Evolutionary conservation across 2,888 invertebrate species (phyloP).

Genomic region (Lithosia quadra): DNA sequence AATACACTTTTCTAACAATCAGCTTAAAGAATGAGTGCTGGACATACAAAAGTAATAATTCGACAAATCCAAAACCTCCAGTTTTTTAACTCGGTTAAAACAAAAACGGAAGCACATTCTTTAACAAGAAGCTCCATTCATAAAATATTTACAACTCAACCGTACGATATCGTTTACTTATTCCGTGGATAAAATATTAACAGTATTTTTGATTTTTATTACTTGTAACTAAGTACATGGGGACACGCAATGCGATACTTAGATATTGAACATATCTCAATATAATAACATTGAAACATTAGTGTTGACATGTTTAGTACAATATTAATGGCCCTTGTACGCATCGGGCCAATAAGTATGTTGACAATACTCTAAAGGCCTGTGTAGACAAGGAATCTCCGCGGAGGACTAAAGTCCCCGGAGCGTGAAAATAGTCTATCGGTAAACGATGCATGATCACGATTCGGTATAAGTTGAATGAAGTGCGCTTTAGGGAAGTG

Average conservation of each 20-base stretch:
- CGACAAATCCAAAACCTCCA: neutral
- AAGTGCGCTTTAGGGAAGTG: neutral
- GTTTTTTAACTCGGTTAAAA: neutral
- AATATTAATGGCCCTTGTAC: neutral
- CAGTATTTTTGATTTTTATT: conserved; percentile 11
- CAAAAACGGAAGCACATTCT: neutral
- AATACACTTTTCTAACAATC: too few relatives aligned
- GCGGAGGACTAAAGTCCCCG: neutral
- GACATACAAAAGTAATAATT: neutral
- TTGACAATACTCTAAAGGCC: conserved; percentile 1
- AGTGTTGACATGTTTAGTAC: conserved; percentile 13
- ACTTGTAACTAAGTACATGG: conserved; percentile 1
- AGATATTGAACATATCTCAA: neutral
- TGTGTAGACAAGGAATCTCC: neutral
- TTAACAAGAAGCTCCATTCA: conserved; percentile 5
- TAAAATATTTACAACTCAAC: conserved; percentile 2
- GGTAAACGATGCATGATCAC: neutral
- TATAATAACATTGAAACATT: conserved; percentile 14
- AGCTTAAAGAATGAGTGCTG: neutral
- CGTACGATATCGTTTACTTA: conserved; percentile 9
- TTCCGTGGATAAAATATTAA: conserved; percentile 10
- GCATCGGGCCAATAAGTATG: neutral
- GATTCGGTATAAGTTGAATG: neutral
- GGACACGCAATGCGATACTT: conserved; percentile 7
- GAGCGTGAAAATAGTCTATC: neutral